Evolutionary conservation across 2,888 invertebrate genomes (phyloP), one percentile per base, ranked within the genome.

Genomic region (Acronicta psi): DNA sequence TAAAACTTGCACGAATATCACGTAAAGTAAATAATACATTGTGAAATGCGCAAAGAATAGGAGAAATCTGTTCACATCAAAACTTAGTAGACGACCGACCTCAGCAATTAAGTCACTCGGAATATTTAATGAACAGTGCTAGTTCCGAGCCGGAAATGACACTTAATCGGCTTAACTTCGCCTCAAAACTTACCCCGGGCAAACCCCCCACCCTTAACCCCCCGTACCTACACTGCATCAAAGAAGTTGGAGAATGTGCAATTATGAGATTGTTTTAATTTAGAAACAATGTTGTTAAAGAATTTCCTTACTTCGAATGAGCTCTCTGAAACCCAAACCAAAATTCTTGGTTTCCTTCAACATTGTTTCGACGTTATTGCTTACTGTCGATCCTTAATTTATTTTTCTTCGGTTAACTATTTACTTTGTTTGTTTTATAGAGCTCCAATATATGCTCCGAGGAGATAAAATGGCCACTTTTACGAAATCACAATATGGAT

Each of bases 241-340:
- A 93, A 93, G 90, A 92, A 91, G 88, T 91, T 88, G 64, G 85
- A 87, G 93, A 93, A 94, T 93, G 91, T 92, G 93, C 93, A 93
- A 94, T 94, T 93, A 93, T 92, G 91, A 93, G 93, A 92, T 94
- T 93, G 93, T 94, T 93, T 93, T 93, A 93, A 93, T 93, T 93
- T 93, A 87, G 91, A 90, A 93, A 94, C 94, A 93, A 92, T 92
- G 93, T 92, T 92, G 88, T 81, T 84, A 83, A 92, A 92, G 92
- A 93, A 93, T 92, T 90, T 88, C 85, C 90, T 86, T 87, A 87
- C 90, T 91, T 84, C 80, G 84, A 89, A 84, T 87, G 81, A 88
- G 88, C 88, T 89, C 72, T 81, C 83, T 82, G 80, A 81, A 90
- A 88, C 91, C 87, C 87, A 89, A 92, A 89, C 90, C 91, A 87